phyloP scores from a whole-genome alignment of 2,888 invertebrate species.

The Monochamus alternatus region DNA sequence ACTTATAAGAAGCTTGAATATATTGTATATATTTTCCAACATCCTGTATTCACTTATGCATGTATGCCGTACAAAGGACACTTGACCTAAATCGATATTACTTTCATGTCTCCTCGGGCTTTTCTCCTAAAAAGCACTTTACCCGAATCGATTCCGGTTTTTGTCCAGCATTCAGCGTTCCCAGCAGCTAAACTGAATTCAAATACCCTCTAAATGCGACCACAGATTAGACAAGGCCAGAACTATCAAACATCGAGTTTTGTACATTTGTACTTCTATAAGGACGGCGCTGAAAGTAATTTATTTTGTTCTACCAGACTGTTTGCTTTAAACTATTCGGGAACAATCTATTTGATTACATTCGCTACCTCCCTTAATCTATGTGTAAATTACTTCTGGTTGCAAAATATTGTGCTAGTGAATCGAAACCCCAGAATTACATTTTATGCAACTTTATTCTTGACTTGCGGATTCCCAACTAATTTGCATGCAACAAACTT shows the following conservation, averaged over 20 bases:
- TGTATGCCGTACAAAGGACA: not conserved
- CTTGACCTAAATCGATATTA: not conserved
- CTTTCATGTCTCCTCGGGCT: not conserved
- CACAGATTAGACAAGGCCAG: not conserved
- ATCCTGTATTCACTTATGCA: not conserved
- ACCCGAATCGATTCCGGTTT: not conserved
- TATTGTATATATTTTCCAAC: slow-evolving; percentile 5
- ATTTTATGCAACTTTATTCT: no score
- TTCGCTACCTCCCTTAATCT: not conserved
- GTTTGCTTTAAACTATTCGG: not conserved
- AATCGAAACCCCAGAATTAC: no score
- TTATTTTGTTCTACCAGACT: not conserved
- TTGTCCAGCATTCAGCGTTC: not conserved
- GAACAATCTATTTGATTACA: not conserved
- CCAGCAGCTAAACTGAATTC: not conserved
- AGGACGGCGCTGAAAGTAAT: not conserved
- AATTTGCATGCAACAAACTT: no score
- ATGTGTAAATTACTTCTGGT: not conserved
- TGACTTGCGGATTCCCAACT: no score
- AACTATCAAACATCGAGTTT: not conserved
- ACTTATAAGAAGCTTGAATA: not conserved
- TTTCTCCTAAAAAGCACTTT: not conserved
- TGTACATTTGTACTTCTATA: not conserved
- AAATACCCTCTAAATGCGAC: not conserved
- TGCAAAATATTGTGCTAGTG: not conserved